Evolutionary conservation across 2,113 vertebrate species (phyloP).

Genomic region (Psittacus erithacus): DNA sequence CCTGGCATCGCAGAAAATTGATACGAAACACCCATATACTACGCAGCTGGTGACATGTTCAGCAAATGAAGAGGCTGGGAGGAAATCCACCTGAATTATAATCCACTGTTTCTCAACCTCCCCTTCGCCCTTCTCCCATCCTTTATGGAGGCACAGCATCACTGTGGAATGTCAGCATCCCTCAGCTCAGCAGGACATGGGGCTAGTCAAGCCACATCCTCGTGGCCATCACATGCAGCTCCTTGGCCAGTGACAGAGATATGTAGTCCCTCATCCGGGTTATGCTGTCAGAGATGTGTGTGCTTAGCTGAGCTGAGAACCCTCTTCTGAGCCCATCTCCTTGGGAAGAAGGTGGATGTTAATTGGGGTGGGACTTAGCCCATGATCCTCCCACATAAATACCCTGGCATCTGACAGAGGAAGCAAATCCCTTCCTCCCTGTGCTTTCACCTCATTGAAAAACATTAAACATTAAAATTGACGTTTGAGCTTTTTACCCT

Average conservation of each 20-base stretch:
- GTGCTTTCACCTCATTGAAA: fast-evolving
- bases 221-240: fast-evolving
- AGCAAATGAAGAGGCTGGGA: constrained; percentile 52
- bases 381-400: neutral
- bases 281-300: fast-evolving
- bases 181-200: neutral
- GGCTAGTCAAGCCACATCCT: neutral
- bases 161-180: neutral
- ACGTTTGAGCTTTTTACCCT: neutral
- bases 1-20: constrained; percentile 24
- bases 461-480: neutral
- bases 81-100: constrained; percentile 55
- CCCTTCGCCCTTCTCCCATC: neutral
- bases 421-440: neutral
- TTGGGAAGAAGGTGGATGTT: neutral
- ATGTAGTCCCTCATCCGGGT: fast-evolving
- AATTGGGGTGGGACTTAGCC: neutral
- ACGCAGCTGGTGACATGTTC: neutral
- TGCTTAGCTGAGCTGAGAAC: neutral
- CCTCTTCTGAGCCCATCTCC: neutral
- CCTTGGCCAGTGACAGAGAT: fast-evolving
- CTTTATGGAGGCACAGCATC: neutral
- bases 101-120: neutral
- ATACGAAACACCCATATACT: constrained; percentile 38
- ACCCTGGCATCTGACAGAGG: neutral